These are phyloP conservation scores for Acleris literana DNA, from an alignment of 2,888 invertebrate species.

Conservation along the genomic window DNA sequence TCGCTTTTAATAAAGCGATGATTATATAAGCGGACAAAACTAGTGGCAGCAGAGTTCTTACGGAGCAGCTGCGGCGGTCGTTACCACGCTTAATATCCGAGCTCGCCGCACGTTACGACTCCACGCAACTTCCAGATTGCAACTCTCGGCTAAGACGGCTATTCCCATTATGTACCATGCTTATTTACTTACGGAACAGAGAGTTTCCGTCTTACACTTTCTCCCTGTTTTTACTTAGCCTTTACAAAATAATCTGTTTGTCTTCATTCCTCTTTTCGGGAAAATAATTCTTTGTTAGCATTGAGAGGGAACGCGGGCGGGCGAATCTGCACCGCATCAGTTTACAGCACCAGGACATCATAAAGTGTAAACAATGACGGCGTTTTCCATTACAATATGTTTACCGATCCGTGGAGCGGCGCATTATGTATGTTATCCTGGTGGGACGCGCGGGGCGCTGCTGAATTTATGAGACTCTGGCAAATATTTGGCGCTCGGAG, in stretches of 20 bases:
- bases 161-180: constrained; percentile 12
- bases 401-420: constrained; percentile 81
- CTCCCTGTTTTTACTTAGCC: constrained; percentile 10
- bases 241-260: constrained; percentile 36
- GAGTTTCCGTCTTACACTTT: constrained; percentile 16
- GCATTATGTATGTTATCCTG: constrained; percentile 83
- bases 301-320: constrained; percentile 51
- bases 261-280: constrained; percentile 43
- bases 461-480: constrained; percentile 79
- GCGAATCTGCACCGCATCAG: constrained; percentile 65
- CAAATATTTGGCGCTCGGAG: constrained; percentile 81
- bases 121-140: constrained; percentile 30
- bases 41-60: constrained; percentile 42
- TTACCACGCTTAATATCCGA: constrained; percentile 46
- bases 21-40: constrained; percentile 56
- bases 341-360: constrained; percentile 78
- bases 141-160: constrained; percentile 2
- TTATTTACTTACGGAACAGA: constrained; percentile 8
- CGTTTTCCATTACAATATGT: constrained; percentile 84
- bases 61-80: constrained; percentile 46
- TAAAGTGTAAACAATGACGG: constrained; percentile 82
- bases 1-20: constrained; percentile 63
- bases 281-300: constrained; percentile 51
- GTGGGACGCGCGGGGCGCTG: constrained; percentile 73
- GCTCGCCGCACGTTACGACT: constrained; percentile 25